A percentile compares a stretch with the other conserved stretches of the same genome.
These are phyloP conservation scores for Myotis findleyi DNA, from an alignment of 2,797 vertebrate species.

Conservation along the genomic window DNA sequence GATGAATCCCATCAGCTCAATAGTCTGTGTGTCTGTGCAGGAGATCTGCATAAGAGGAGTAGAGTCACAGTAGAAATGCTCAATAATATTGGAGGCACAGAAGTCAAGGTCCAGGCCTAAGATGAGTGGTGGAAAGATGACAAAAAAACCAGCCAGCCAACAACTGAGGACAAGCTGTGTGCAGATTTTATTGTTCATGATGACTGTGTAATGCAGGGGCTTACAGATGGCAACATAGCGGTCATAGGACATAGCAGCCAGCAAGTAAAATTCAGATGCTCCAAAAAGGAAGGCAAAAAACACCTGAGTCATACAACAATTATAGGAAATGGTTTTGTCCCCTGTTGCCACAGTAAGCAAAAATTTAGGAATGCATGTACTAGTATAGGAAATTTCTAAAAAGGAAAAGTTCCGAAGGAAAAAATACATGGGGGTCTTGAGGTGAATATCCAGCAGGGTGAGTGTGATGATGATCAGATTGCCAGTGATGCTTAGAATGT, in stretches of 20 bases:
- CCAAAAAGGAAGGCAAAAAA: conserved; percentile 65
- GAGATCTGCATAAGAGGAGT: conserved; percentile 69
- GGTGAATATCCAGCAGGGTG: conserved; percentile 40
- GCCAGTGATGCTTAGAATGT: conserved; percentile 52
- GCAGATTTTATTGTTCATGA: conserved; percentile 64
- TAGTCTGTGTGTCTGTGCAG: conserved; percentile 50
- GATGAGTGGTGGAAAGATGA: conserved; percentile 54
- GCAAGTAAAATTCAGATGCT: conserved; percentile 67
- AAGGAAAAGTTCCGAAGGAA: conserved; percentile 70
- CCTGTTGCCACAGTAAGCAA: conserved; percentile 50
- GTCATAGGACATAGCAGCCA: conserved; percentile 70
- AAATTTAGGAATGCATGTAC: conserved; percentile 63
- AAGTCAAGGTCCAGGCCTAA: conserved; percentile 51
- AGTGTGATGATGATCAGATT: conserved; percentile 64
- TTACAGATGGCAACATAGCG: conserved; percentile 61
- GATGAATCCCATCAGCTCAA: conserved; percentile 54
- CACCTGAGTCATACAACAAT: conserved; percentile 32
- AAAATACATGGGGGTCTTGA: conserved; percentile 71
- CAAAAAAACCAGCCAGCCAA: conserved; percentile 53
- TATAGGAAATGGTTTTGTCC: conserved; percentile 60
- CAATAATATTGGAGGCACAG: conserved; percentile 62
- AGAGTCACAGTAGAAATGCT: conserved; percentile 69
- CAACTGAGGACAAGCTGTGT: conserved; percentile 20
- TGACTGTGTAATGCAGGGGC: conserved; percentile 58
- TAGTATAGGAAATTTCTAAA: conserved; percentile 68